Conservation (phyloP, 2,888 invertebrate genomes). For the Catotricha subobsoleta region DNA sequence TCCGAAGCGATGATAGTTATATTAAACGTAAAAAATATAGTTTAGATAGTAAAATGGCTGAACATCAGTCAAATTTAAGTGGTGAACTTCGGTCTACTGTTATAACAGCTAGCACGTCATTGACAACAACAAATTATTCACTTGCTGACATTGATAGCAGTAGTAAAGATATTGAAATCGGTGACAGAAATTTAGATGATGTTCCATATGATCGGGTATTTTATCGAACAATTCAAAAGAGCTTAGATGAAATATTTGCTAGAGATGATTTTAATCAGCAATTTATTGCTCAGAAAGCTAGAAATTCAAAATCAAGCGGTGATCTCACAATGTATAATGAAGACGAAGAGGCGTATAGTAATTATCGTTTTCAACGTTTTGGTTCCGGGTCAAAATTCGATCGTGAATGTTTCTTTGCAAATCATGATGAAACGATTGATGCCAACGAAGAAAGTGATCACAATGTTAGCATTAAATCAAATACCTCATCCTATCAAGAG, state of each 20-base stretch:
- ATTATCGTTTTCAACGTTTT: slow-evolving; percentile 22
- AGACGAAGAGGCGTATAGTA: slow-evolving; percentile 10
- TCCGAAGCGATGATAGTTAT: slow-evolving; percentile 8
- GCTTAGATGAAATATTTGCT: slow-evolving; percentile 24
- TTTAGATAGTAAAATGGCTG: slow-evolving; percentile 23
- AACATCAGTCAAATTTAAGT: neutral
- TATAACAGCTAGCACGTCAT: too few species aligned
- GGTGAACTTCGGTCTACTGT: neutral
- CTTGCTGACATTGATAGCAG: too few species aligned
- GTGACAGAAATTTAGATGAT: slow-evolving; percentile 16
- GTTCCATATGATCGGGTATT: slow-evolving; percentile 28
- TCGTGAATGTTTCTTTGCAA: slow-evolving; percentile 25
- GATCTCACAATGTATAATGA: slow-evolving; percentile 27
- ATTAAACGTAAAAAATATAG: slow-evolving; percentile 23
- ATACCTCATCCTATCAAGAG: slow-evolving; percentile 10
- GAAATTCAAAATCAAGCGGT: slow-evolving; percentile 27
- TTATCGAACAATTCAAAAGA: slow-evolving; percentile 23
- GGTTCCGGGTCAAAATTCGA: slow-evolving; percentile 28
- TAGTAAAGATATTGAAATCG: slow-evolving; percentile 1
- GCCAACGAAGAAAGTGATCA: slow-evolving; percentile 9
- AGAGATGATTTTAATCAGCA: slow-evolving; percentile 10
- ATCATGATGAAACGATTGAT: slow-evolving; percentile 13
- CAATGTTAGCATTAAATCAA: slow-evolving; percentile 7
- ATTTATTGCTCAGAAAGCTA: neutral
- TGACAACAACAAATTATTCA: too few species aligned